These are phyloP conservation scores for Axis porcinus DNA, from an alignment of 2,113 vertebrate species.

Conservation along the genomic window DNA sequence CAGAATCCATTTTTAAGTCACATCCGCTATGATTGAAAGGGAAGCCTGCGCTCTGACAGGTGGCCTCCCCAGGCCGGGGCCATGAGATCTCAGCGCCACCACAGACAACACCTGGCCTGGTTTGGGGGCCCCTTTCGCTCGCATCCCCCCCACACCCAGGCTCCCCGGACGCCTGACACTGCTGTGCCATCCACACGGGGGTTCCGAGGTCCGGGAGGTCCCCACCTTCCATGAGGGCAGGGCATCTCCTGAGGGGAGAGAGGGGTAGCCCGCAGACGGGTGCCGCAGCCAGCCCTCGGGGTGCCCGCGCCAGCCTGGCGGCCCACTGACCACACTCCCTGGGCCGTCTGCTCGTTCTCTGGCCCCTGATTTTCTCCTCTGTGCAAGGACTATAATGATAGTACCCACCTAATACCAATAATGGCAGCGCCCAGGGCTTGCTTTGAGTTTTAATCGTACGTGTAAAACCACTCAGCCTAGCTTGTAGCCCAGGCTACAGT, in stretches of 20 bases:
- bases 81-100: not conserved
- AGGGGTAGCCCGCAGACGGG: accelerated
- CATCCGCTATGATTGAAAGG: not conserved
- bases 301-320: not conserved
- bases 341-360: not conserved
- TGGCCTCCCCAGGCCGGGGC: not conserved
- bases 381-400: not conserved
- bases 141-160: not conserved
- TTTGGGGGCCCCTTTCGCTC: not conserved
- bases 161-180: not conserved
- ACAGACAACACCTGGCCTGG: not conserved
- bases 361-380: not conserved
- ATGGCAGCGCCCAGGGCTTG: not conserved
- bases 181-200: accelerated
- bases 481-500: not conserved
- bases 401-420: not conserved
- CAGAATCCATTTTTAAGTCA: slow-evolving; percentile 1
- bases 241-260: not conserved
- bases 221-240: not conserved
- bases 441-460: not conserved
- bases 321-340: too few species aligned
- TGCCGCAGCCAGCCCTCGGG: accelerated
- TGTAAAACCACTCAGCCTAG: not conserved
- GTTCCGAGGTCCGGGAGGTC: too few species aligned
- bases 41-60: not conserved